A percentile compares a stretch with the other conserved stretches of the same genome.
phyloP scores from a whole-genome alignment of 2,113 vertebrate genomes.

The Terrapene triunguis region DNA sequence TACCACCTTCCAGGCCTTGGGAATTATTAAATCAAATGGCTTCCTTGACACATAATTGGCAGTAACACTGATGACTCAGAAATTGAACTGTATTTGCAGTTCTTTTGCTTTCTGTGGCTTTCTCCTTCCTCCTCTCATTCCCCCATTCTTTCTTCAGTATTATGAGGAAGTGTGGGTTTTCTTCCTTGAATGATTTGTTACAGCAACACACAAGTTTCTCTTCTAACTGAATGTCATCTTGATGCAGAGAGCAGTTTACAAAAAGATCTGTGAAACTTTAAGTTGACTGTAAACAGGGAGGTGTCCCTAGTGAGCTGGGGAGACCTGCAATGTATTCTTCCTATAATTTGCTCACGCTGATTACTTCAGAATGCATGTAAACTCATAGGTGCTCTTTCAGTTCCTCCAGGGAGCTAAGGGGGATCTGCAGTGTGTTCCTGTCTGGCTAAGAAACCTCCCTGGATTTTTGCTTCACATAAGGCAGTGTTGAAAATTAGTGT shows the following conservation, averaged over 20 bases:
- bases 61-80: slow-evolving; percentile 1
- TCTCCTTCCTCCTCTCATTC: not conserved
- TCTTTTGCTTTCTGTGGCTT: not conserved
- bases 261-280: not conserved
- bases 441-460: not conserved
- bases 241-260: not conserved
- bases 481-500: not conserved
- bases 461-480: not conserved
- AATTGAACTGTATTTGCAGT: not conserved
- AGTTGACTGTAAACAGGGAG: not conserved
- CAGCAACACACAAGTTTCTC: not conserved
- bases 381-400: not conserved
- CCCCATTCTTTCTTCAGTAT: not conserved
- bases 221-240: not conserved
- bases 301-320: too few relatives aligned
- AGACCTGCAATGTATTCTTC: not conserved
- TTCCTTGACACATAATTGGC: not conserved
- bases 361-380: not conserved
- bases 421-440: not conserved
- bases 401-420: not conserved
- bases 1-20: not conserved
- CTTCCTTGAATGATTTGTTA: not conserved
- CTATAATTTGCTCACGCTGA: not conserved
- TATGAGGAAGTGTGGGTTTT: slow-evolving; percentile 13
- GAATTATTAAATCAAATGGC: not conserved